Percentiles rank a stretch among this genome's conserved stretches.
Evolutionary conservation across 2,113 vertebrate species (phyloP).

Genomic region (Trogon surrucura): DNA sequence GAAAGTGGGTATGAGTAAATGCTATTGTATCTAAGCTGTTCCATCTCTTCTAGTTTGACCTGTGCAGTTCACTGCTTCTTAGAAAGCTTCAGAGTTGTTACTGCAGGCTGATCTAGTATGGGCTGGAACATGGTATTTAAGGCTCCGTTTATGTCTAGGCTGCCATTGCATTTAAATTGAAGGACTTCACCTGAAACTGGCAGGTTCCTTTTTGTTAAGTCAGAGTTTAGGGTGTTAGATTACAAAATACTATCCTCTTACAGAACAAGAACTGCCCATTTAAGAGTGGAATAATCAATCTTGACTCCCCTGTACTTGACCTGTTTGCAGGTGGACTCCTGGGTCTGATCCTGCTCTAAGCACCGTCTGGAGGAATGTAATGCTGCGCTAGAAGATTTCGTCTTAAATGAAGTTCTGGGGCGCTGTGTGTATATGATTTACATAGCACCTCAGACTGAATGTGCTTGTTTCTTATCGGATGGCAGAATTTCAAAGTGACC

Average conservation of each 20-base stretch:
- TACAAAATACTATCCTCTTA: neutral
- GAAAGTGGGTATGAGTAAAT: neutral
- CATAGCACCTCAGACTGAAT: neutral
- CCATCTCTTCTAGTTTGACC: neutral
- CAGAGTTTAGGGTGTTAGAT: neutral
- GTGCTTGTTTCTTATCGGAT: slow-evolving; percentile 32
- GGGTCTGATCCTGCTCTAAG: neutral
- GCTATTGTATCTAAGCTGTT: neutral
- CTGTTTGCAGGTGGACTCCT: neutral
- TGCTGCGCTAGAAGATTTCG: neutral
- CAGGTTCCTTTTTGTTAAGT: neutral
- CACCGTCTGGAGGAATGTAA: neutral
- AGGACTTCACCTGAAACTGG: neutral
- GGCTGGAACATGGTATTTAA: neutral
- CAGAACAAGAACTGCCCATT: neutral
- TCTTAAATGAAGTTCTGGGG: neutral
- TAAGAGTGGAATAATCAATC: neutral
- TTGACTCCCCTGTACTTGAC: neutral
- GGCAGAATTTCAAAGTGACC: slow-evolving; percentile 24
- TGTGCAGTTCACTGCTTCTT: neutral
- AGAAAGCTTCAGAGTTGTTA: neutral
- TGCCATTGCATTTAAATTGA: neutral
- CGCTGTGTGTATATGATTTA: neutral
- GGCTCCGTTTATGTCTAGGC: neutral
- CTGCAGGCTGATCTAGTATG: neutral